These are phyloP conservation scores for Proales similis DNA, from an alignment of 1,140 invertebrate species.

Conservation along the genomic window DNA sequence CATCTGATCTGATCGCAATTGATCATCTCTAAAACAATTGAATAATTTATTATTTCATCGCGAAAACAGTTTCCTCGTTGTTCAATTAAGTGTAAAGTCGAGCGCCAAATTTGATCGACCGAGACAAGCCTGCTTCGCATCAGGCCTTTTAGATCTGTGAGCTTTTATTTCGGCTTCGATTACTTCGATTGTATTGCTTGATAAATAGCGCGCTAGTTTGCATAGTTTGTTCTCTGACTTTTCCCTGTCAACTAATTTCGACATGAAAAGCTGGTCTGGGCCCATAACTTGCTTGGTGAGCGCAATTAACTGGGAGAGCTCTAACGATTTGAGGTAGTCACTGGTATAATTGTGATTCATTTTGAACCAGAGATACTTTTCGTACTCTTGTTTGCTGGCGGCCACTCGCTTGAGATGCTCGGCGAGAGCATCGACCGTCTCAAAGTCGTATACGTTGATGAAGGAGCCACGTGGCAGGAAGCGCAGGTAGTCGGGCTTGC, in stretches of 20 bases:
- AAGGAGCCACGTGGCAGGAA: constrained; percentile 6
- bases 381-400: constrained; percentile 1
- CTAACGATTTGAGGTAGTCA: too few relatives aligned
- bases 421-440: not conserved
- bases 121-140: not conserved
- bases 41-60: too few relatives aligned
- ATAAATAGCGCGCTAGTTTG: constrained; percentile 13
- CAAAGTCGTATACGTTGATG: constrained; percentile 14
- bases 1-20: too few relatives aligned
- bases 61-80: too few relatives aligned
- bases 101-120: constrained; percentile 25
- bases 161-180: constrained; percentile 14
- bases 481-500: constrained; percentile 2
- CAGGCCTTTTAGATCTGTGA: not conserved
- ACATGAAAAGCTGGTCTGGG: too few relatives aligned
- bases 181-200: not conserved
- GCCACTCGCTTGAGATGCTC: constrained; percentile 11
- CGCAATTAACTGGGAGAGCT: too few relatives aligned
- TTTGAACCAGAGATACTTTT: constrained; percentile 11
- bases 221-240: constrained; percentile 37
- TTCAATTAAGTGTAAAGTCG: too few relatives aligned
- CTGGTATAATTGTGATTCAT: constrained; percentile 4
- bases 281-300: too few relatives aligned
- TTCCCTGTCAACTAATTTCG: constrained; percentile 14
- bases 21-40: too few relatives aligned